Evolutionary conservation across 2,797 vertebrate species (phyloP), one percentile per base, ranked within the genome.

Genomic region (Schizothorax lantsangensis): DNA sequence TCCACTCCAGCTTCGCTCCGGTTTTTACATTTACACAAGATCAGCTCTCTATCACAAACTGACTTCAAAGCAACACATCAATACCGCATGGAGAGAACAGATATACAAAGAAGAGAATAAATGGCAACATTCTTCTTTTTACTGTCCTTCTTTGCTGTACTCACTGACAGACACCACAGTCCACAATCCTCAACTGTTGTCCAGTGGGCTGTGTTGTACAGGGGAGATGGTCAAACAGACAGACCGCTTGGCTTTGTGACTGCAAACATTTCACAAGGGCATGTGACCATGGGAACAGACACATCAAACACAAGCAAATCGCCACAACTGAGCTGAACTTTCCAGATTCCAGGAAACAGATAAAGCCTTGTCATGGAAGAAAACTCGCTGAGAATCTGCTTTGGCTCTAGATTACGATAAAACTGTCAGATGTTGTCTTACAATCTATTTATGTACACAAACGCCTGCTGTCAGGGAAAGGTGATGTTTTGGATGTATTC

Each of bases 241-340:
- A 89, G 86, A 45, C 87, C 86, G 17, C 91, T 90, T 33, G 49
- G 59, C 71, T 68, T 38, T 84, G 75, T 69, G 83, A 91, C 87
- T 47, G 92, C 93, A 95, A 95, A 94, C 93, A 95, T 95, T 92
- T 94, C 94, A 94, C 94, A 93, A 92, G 90, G 72, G 90, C 94
- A 94, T 92, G 91, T 91, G 94, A 79, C 87, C 93, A 92, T 94
- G 92, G 92, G 93, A 95, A 95, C 94, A 94, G 57, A 81, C 79
- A 86, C 85, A 86, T 93, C 93, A 85, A 86, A 83, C 75, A 79
- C 59, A 73, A 79, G 83, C 68, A 52, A 79, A 69, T 71, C 49
- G 1, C 23, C 64, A 69, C 68, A 84, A 79, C 75, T 72, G 47
- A 64, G 52, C 78, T 66, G 17, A 62, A 57, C 38, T 79, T 54